Evolutionary conservation across 2,888 invertebrate species (phyloP), one percentile per base, ranked within the genome.

Genomic region (Stenchaetothrips biformis): DNA sequence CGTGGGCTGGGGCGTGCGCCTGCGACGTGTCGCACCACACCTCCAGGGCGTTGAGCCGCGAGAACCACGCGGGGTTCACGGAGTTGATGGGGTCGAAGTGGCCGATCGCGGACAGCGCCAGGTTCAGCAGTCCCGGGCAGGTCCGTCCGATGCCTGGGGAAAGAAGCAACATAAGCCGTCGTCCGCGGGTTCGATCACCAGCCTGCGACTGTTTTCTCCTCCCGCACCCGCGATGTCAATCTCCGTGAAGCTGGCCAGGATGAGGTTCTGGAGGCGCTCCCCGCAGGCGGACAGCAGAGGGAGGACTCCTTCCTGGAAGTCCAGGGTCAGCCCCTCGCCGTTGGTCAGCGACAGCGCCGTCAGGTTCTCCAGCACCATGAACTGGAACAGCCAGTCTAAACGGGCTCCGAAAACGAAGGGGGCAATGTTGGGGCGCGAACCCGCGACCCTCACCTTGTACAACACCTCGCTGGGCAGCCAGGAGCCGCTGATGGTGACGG

Each of bases 281-380:
- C 86, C 86, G 80, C 84, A 83, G 8, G 84, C 84, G 79, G 85
- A 84, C 27, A 86, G 84, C 7, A 86, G 81, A 1, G 86, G 86
- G 13, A 86, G 82, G 7, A 86, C 84, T 2, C 85, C 85, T 79
- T 85, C 85, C 37, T 84, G 83, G 82, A 85, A 86, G 80, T 85
- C 85, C n/a, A 86, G 80, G 7, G 85, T 84, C 59, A 84, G 82
- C 0, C 84, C 85, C 18, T 85, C 85, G 77, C 83, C 83, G 81
- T 86, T 86, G 48, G 85, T 84, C 62, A 85, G 82, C 1, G 84
- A 83, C 13, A 85, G 82, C 53, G 84, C 82, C 9, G 82, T 82
- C 79, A 85, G 81, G 62, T 83, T 78, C 4, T 83, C 83, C 80
- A 85, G 80, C 18, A 80, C 77, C 84, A 83, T 84, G 59, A 80